Evolutionary conservation across 2,113 vertebrate species (phyloP), one percentile per base, ranked within the genome.

Genomic region (Microtus pennsylvanicus): DNA sequence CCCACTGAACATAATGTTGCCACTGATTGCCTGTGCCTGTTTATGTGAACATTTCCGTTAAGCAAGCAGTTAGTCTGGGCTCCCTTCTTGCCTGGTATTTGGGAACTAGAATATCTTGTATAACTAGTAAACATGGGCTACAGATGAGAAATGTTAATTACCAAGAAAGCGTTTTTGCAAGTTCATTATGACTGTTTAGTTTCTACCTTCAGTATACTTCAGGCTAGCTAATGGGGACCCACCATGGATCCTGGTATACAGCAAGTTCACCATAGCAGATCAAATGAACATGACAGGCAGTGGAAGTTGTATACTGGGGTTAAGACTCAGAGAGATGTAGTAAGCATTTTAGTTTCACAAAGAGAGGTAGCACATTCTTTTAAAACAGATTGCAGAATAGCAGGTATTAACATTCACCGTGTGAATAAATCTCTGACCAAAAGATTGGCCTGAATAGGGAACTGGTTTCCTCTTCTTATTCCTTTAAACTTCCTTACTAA

Each of bases 281-380:
- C 80, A 76, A 28, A 35, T 55, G 38, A 55, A 2, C 42, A 70
- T 28, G 14, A 11, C 2, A 87, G 61, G 63, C 13, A 78, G 9
- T 61, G 72, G 81, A 74, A 58, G 42, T 26, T 74, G 24, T 76
- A 35, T 87, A 22, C 14, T 42, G 26, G 3, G n/a, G 61, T 72
- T 76, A 70, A 74, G 17, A 80, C n/a, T 50, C 80, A 83, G 17
- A 91, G 45, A 55, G 10, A 22, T 67, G 9, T 45, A 38, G 61
- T 91, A 67, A 35, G 75, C 28, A 86, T 82, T 74, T 72, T 72
- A 45, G 91, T 93, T 94, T 94, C 45, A 26, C 86, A 80, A 63
- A 90, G 52, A n/a, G 63, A 92, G 24, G 42, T 3, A 89, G 58
- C 45, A 61, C 52, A 33, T n/a, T 28, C 72, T 90, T 91, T 87